Evolutionary conservation across 1,140 invertebrate species (phyloP).

Genomic region (Leptestheria dahalacensis): DNA sequence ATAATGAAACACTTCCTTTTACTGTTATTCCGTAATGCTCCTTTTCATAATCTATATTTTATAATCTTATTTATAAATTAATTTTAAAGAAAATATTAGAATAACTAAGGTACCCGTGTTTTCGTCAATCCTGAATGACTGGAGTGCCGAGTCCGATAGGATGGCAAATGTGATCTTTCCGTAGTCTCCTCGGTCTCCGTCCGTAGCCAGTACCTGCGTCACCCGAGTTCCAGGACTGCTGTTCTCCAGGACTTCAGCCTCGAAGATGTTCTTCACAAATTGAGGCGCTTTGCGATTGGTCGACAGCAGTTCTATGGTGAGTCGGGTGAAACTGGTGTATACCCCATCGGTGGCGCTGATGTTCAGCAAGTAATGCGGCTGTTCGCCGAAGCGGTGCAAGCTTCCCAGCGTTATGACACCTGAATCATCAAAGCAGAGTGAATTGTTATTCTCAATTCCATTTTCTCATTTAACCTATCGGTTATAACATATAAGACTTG

Average conservation of each 20-base stretch:
- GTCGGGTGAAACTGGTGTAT: conserved; percentile 63
- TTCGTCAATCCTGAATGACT: conserved; percentile 63
- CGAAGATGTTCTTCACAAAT: conserved; percentile 57
- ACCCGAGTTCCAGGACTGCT: conserved; percentile 28
- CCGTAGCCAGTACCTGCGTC: conserved; percentile 43
- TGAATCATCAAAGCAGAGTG: conserved; percentile 24
- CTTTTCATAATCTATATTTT: too few species aligned
- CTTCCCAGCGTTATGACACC: conserved; percentile 48
- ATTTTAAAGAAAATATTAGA: too few species aligned
- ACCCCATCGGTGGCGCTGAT: conserved; percentile 84
- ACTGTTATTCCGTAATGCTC: too few species aligned
- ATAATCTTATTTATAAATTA: too few species aligned
- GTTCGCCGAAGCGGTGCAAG: conserved; percentile 45
- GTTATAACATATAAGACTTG: background rate
- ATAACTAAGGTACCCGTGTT: conserved; percentile 37
- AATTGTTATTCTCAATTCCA: conserved; percentile 1
- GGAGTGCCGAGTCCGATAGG: conserved; percentile 53
- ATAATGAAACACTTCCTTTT: background rate
- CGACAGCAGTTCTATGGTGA: conserved; percentile 61
- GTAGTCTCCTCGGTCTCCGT: conserved; percentile 67
- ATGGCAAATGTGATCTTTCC: conserved; percentile 65
- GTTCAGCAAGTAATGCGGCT: conserved; percentile 51
- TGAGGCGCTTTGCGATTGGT: conserved; percentile 63
- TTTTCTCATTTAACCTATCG: background rate
- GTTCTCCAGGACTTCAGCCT: conserved; percentile 37